Conservation (phyloP, 2,113 vertebrate species). For the Ornithorhynchus anatinus region DNA sequence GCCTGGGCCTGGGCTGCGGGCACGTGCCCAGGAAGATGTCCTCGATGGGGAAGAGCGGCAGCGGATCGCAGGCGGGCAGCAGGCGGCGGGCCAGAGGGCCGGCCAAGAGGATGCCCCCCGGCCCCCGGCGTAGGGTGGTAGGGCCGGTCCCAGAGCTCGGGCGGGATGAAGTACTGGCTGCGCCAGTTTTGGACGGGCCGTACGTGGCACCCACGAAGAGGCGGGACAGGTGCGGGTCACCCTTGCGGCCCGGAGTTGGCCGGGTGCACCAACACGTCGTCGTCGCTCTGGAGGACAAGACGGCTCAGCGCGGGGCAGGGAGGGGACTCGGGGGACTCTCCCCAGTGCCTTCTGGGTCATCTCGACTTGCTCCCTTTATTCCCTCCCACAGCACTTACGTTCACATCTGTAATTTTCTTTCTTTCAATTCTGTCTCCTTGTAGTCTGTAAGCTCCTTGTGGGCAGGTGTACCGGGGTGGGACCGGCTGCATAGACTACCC, state of each 20-base stretch:
- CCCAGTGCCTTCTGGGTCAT: no score
- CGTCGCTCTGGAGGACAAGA: slow-evolving; percentile 68
- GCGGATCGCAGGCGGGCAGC: slow-evolving; percentile 65
- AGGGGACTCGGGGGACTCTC: no score
- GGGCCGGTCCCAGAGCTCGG: slow-evolving; percentile 66
- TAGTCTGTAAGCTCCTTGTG: no score
- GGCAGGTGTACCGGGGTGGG: no score
- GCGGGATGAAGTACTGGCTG: slow-evolving; percentile 85
- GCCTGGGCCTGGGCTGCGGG: slow-evolving; percentile 71
- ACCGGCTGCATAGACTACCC: no score
- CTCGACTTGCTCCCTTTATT: no score
- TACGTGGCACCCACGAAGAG: slow-evolving; percentile 77
- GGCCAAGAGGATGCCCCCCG: slow-evolving; percentile 83
- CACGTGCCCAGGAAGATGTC: slow-evolving; percentile 88
- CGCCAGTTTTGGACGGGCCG: slow-evolving; percentile 75
- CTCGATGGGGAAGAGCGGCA: slow-evolving; percentile 84
- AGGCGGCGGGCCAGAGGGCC: slow-evolving; percentile 55
- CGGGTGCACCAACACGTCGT: slow-evolving; percentile 84
- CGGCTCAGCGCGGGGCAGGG: not conserved
- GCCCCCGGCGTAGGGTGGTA: slow-evolving; percentile 79
- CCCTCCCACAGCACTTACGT: no score
- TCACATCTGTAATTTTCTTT: no score
- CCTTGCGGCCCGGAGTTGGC: slow-evolving; percentile 74
- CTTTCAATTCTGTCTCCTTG: no score
- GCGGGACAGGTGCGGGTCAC: slow-evolving; percentile 44